phyloP scores from a whole-genome alignment of 1,140 invertebrate species.

The Bathynomus jamesi region DNA sequence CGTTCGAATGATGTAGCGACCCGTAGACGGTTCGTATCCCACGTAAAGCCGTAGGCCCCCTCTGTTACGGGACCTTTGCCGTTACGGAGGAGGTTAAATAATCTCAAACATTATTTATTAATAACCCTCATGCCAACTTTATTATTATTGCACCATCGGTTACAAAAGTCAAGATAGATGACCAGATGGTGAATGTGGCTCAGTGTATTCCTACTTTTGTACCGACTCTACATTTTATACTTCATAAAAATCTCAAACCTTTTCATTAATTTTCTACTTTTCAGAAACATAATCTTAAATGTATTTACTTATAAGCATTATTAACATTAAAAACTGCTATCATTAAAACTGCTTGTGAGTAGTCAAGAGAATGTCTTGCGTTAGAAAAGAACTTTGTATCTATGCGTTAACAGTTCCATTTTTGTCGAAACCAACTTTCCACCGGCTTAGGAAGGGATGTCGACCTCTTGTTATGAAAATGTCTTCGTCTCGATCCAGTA shows the following conservation, averaged over 20 bases:
- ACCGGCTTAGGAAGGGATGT: constrained; percentile 79
- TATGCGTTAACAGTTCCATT: constrained; percentile 63
- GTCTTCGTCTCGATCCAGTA: constrained; percentile 87
- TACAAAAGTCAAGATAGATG: background rate
- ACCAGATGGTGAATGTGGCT: background rate
- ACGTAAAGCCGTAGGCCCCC: too few species aligned
- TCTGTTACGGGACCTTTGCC: too few species aligned
- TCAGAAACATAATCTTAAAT: background rate
- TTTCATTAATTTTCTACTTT: too few species aligned
- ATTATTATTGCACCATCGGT: too few species aligned
- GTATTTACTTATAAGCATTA: constrained; percentile 11
- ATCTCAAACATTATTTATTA: too few species aligned
- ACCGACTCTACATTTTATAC: too few species aligned
- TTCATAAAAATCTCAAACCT: too few species aligned
- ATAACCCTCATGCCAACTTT: too few species aligned
- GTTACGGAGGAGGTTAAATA: too few species aligned
- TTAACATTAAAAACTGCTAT: constrained; percentile 53
- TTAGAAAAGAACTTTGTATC: constrained; percentile 71
- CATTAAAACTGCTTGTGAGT: constrained; percentile 67
- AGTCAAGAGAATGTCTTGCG: constrained; percentile 69
- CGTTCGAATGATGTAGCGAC: too few species aligned
- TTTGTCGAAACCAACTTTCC: constrained; percentile 71
- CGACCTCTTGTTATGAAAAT: constrained; percentile 78
- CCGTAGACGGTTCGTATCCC: too few species aligned
- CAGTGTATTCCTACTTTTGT: background rate